Conservation (phyloP, 1,140 invertebrate genomes). For the Matsumurasca onukii region DNA sequence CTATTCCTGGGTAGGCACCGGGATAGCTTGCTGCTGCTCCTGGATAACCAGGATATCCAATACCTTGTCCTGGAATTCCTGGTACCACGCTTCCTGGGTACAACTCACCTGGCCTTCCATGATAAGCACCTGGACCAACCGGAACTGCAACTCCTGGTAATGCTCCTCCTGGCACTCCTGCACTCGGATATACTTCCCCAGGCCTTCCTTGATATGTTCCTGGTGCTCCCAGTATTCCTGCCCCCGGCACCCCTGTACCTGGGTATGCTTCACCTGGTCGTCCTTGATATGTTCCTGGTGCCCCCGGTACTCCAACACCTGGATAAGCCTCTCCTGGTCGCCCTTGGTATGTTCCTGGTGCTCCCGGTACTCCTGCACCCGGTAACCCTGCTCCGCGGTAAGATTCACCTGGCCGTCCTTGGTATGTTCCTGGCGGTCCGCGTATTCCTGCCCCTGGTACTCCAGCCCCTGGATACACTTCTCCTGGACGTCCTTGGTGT, state of each 20-base stretch:
- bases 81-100: not conserved
- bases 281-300: constrained; percentile 28
- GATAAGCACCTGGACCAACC: not conserved
- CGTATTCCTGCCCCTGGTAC: constrained; percentile 27
- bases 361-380: constrained; percentile 18
- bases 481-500: constrained; percentile 28
- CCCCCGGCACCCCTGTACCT: constrained; percentile 12
- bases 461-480: constrained; percentile 34
- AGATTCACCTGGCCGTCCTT: too few relatives aligned
- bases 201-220: not conserved
- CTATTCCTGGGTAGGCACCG: constrained; percentile 30
- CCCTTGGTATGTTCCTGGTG: not conserved
- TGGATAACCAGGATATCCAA: constrained; percentile 7
- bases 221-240: not conserved
- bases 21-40: constrained; percentile 24
- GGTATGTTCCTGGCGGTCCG: too few relatives aligned
- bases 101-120: too few relatives aligned
- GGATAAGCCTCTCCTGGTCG: constrained; percentile 29
- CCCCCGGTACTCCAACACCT: constrained; percentile 23
- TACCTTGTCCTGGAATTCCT: not conserved
- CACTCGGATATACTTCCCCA: constrained; percentile 10
- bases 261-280: constrained; percentile 17
- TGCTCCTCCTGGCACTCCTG: not conserved
- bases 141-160: not conserved
- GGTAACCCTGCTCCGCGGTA: constrained; percentile 10